phyloP scores from a whole-genome alignment of 2,113 vertebrate species.

The Syngnathoides biaculeatus region DNA sequence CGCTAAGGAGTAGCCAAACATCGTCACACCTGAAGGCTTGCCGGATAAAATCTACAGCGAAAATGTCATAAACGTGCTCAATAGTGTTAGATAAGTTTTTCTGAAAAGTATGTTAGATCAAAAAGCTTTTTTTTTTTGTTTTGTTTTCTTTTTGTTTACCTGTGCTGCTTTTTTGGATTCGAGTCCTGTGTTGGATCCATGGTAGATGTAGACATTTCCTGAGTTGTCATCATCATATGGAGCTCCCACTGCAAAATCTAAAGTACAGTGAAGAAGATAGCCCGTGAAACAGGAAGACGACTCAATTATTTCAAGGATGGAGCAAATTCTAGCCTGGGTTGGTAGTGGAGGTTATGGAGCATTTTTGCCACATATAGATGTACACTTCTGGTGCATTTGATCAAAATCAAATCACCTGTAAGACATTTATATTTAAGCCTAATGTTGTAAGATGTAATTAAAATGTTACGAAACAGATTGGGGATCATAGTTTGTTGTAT shows the following conservation, averaged over 20 bases:
- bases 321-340: too few species aligned
- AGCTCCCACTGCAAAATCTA: conserved; percentile 93
- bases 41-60: conserved; percentile 77
- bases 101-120: background rate
- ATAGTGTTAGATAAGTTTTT: background rate
- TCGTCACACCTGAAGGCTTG: conserved; percentile 43
- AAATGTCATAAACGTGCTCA: background rate
- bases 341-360: too few species aligned
- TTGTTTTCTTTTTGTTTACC: conserved; percentile 51
- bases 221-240: conserved; percentile 76
- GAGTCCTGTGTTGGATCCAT: conserved; percentile 77
- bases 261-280: conserved; percentile 20
- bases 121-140: background rate
- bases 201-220: conserved; percentile 86
- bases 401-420: too few species aligned
- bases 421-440: too few species aligned
- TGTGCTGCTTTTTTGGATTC: conserved; percentile 73
- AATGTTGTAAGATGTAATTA: too few species aligned
- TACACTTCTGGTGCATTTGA: too few species aligned
- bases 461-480: too few species aligned
- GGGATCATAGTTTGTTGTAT: too few species aligned
- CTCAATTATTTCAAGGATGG: too few species aligned
- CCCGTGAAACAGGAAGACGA: background rate
- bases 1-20: conserved; percentile 92
- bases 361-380: too few species aligned